A percentile compares a stretch with the other conserved stretches of the same genome.
Conservation (phyloP, 92 coral and sea anemone species). For the Ricordea florida region DNA sequence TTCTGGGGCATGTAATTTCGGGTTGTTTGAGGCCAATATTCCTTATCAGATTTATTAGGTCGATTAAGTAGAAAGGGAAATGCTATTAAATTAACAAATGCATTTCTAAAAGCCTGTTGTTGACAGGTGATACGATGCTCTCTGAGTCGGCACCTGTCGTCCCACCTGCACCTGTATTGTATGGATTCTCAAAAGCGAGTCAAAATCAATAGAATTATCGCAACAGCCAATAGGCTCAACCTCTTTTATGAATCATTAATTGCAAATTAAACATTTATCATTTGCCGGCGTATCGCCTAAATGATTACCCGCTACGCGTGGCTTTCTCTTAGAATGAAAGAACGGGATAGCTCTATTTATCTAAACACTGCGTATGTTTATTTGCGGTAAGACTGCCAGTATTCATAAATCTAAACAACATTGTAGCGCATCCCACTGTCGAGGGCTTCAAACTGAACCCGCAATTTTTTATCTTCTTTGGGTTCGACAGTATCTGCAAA, state of each 20-base stretch:
- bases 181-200: conserved; percentile 58
- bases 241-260: conserved; percentile 92
- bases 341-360: conserved; percentile 77
- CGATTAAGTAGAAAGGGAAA: conserved; percentile 74
- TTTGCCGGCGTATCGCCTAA: conserved; percentile 85
- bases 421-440: conserved; percentile 62
- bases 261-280: conserved; percentile 86
- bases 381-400: conserved; percentile 83
- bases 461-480: conserved; percentile 87
- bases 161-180: conserved; percentile 82
- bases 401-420: conserved; percentile 85
- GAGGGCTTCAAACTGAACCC: conserved; percentile 72
- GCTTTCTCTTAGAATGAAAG: conserved; percentile 70
- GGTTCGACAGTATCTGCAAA: conserved; percentile 82
- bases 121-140: conserved; percentile 61
- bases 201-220: conserved; percentile 83
- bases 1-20: conserved; percentile 17
- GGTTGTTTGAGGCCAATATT: conserved; percentile 20
- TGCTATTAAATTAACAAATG: conserved; percentile 95
- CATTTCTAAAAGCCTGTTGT: conserved; percentile 74
- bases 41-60: conserved; percentile 82
- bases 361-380: conserved; percentile 91
- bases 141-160: conserved; percentile 67
- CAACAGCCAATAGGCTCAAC: conserved; percentile 69
- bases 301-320: conserved; percentile 90